Conservation (phyloP, 2,888 invertebrate species). For the Drosophila peninsularis region DNA sequence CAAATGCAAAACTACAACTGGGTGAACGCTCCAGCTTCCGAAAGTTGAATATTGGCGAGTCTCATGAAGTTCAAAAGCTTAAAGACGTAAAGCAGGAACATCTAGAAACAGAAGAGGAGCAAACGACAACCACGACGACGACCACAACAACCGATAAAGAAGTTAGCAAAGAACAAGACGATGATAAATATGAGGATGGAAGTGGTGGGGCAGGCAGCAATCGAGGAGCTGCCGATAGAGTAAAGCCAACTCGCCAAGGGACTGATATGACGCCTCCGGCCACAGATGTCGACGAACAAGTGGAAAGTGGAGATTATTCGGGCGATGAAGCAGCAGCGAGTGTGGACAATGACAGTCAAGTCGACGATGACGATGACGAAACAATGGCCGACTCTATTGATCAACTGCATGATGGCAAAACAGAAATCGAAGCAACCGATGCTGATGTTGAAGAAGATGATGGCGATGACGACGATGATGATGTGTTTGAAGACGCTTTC, state of each 20-base stretch:
- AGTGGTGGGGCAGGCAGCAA: constrained; percentile 39
- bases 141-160: constrained; percentile 41
- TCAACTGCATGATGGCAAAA: constrained; percentile 61
- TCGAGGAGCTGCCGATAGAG: constrained; percentile 19
- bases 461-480: constrained; percentile 58
- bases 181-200: constrained; percentile 45
- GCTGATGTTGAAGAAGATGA: constrained; percentile 72
- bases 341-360: constrained; percentile 58
- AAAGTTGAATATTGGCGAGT: constrained; percentile 45
- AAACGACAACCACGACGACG: constrained; percentile 54
- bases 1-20: constrained; percentile 51
- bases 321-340: constrained; percentile 38
- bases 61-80: neutral
- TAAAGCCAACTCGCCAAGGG: constrained; percentile 32
- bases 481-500: constrained; percentile 73
- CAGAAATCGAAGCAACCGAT: constrained; percentile 69
- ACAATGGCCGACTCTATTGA: constrained; percentile 76
- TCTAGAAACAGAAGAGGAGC: constrained; percentile 50
- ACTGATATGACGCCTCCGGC: constrained; percentile 70
- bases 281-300: constrained; percentile 64
- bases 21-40: constrained; percentile 69
- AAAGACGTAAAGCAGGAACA: constrained; percentile 49
- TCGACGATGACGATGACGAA: constrained; percentile 67
- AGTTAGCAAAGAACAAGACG: constrained; percentile 27
- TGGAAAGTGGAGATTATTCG: constrained; percentile 56